Conservation (phyloP, 2,113 vertebrate genomes). For the Prochilodus magdalenae region DNA sequence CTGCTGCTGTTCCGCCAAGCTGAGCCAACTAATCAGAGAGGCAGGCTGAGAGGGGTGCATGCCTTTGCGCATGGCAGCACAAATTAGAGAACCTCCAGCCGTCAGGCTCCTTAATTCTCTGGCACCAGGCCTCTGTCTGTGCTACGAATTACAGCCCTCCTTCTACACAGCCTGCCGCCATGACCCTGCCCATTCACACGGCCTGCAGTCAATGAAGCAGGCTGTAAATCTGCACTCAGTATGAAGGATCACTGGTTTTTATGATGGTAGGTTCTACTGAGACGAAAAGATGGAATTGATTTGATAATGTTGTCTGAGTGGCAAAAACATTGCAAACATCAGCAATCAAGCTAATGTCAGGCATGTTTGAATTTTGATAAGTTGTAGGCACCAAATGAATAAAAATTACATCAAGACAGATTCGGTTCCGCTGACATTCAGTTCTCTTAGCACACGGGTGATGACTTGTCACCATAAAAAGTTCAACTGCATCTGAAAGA, state of each 20-base stretch:
- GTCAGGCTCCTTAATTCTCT: constrained; percentile 77
- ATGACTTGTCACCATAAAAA: no score
- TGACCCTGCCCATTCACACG: background rate
- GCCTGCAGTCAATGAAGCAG: background rate
- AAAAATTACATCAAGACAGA: no score
- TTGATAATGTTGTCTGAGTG: background rate
- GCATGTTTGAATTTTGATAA: no score
- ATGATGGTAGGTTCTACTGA: background rate
- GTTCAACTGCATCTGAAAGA: no score
- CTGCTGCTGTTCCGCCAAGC: constrained; percentile 69
- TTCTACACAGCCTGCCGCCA: constrained; percentile 66
- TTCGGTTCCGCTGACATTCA: no score
- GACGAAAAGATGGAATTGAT: background rate
- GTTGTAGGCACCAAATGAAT: no score
- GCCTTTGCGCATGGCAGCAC: constrained; percentile 81
- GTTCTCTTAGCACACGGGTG: no score
- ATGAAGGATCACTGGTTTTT: background rate
- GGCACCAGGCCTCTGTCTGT: constrained; percentile 72
- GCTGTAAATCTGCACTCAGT: background rate
- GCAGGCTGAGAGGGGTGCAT: constrained; percentile 70
- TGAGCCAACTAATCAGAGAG: constrained; percentile 70
- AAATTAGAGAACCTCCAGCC: constrained; percentile 80
- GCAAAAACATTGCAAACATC: no score
- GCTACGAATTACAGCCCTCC: constrained; percentile 71
- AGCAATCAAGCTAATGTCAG: no score